Percentiles rank a stretch among this genome's conserved stretches.
Evolutionary conservation across 2,797 vertebrate genomes (phyloP).

Genomic region (Masticophis lateralis): DNA sequence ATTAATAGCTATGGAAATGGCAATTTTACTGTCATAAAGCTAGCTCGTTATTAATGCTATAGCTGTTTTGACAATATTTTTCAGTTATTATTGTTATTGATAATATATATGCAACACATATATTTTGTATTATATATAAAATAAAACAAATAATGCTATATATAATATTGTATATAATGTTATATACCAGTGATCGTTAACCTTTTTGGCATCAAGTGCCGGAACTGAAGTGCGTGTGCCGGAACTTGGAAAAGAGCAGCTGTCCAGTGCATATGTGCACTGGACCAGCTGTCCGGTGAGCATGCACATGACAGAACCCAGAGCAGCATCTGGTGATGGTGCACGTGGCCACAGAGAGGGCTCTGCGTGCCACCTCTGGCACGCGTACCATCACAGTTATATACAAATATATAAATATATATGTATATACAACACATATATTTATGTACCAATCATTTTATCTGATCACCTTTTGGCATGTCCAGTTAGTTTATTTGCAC

Average conservation of each 20-base stretch:
- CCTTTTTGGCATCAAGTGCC: no score
- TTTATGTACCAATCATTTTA: slow-evolving; percentile 47
- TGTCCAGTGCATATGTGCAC: no score
- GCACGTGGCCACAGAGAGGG: no score
- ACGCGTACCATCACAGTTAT: no score
- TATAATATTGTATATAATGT: not conserved
- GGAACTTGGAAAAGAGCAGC: no score
- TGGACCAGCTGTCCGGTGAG: no score
- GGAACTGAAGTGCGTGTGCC: no score
- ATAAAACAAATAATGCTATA: not conserved
- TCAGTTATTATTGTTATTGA: slow-evolving; percentile 44
- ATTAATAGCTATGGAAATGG: slow-evolving; percentile 61
- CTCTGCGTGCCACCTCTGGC: no score
- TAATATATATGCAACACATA: not conserved
- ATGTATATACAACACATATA: not conserved
- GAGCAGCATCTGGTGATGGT: no score
- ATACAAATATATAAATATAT: slow-evolving; percentile 9
- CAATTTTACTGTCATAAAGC: slow-evolving; percentile 57
- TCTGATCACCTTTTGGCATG: slow-evolving; percentile 51
- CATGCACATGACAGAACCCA: fast-evolving
- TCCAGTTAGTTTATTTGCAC: slow-evolving; percentile 52
- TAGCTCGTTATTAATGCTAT: slow-evolving; percentile 60
- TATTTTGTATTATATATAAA: not conserved
- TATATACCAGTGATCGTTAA: not conserved
- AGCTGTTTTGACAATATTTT: slow-evolving; percentile 61